Base-by-base conservation (phyloP, 2,888 invertebrate species). In the Epistrophella euchroma region DNA sequence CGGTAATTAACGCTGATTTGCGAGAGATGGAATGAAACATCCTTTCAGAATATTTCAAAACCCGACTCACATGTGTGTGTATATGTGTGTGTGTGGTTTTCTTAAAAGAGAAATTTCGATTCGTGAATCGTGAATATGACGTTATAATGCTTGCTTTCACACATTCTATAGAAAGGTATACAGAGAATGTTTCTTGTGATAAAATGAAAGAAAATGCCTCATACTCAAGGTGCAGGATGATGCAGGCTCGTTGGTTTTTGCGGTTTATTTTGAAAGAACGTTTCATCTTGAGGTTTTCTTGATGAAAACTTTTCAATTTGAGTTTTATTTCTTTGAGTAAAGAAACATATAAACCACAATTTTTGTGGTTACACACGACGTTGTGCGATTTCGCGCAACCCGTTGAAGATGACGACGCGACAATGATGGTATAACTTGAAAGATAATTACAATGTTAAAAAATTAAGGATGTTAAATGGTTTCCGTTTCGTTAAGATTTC, bases 1-100 rank as follows among this genome's bases (percentile, higher is more conserved):
- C 76, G 80, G 85, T 85, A 85, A 85, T 85, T 85, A 85, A 85
- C 76, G 81, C 72, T 81, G 85, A 85, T 85, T 85, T 85, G n/a
- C n/a, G 76, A 32, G 43, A 56, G 56, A 56, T 22, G 45, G 19
- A 58, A 35, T 25, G 55, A 35, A 60, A 37, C 66, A 47, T 68
- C 56, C 66, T 78, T 78, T 62, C 73, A 55, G 32, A 72, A 52
- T 50, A 28, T 64, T 56, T 66, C 43, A 64, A 35, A 32, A 50
- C 62, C 64, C 7, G 19, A 47, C 11, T 64, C 45, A 32, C 37
- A 13, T 43, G 11, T 64, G 28, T 28, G 4, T 28, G 3, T 28
- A 6, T 28, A 9, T 32, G 60, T 28, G 11, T 11, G 11, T 66
- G 62, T 73, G 78, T 62, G 73, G 60, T 68, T 13, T 78, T 66